Evolutionary conservation across 2,888 invertebrate genomes (phyloP), one percentile per base, ranked within the genome.

Genomic region (Ecdyonurus torrentis): DNA sequence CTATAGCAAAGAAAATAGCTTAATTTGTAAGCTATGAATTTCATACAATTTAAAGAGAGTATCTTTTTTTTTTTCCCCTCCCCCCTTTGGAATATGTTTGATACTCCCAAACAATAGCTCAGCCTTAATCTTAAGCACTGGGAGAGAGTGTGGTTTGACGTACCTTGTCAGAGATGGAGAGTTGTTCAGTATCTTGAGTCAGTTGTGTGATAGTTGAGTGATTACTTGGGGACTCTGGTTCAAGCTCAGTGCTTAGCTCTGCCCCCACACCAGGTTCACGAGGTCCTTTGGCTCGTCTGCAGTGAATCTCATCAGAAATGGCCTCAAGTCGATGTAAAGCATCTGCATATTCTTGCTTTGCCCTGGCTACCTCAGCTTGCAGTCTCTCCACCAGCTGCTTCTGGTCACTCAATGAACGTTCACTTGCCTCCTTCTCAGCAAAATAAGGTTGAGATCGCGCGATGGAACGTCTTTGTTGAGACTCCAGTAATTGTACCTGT

Each of bases 261-360:
- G 88, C 87, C 0, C 88, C 88, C 0, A 88, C 88, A 1, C 88
- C 88, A 0, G 88, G 88, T 69, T 87, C 86, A 66, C 84, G 71
- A 18, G 70, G 69, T 60, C 81, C 81, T 60, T 83, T 83, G 61
- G 80, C 75, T 10, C 86, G 78, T 71, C 83, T 82, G 71, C 78
- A 76, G 73, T 93, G 92, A 67, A 93, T 94, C 71, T 93, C 91
- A 76, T 94, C 92, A 7, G 94, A 94, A 65, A 96, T 95, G 68
- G 86, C 84, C 74, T 95, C 95, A 25, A 96, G 78, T 66, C 87
- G 85, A 67, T 86, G 85, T 58, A 96, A 78, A 0, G 93, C 89
- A 66, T 83, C 83, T 1, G 91, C 82, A 75, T 96, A 95, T 59
- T 86, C 83, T 66, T 77, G 79, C 74, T 96, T 96, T 1, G 91